Percentiles rank a stretch among this genome's conserved stretches.
Conservation (phyloP, 2,888 invertebrate species). For the Melanchra persicariae region DNA sequence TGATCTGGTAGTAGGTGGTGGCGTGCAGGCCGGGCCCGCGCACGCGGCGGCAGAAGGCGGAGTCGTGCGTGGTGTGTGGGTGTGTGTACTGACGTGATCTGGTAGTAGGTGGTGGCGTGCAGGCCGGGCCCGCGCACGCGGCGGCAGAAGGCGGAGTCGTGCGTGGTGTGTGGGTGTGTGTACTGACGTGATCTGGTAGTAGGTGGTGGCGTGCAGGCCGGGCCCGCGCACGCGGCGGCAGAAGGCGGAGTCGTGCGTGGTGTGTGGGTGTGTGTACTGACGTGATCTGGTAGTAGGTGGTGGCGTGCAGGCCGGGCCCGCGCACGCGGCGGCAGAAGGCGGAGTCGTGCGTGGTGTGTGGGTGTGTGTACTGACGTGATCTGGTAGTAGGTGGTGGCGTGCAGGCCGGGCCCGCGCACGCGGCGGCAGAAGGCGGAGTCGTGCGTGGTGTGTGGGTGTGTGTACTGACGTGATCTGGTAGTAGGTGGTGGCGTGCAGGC, state of each 20-base stretch:
- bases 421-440: constrained; percentile 96
- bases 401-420: constrained; percentile 96
- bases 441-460: not conserved
- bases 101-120: constrained; percentile 95
- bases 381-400: constrained; percentile 96
- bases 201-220: constrained; percentile 95
- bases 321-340: constrained; percentile 93
- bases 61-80: constrained; percentile 93
- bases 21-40: constrained; percentile 96
- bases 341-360: not conserved
- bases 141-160: constrained; percentile 96
- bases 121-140: constrained; percentile 97
- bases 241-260: constrained; percentile 94
- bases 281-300: constrained; percentile 68
- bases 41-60: constrained; percentile 93
- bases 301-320: constrained; percentile 92
- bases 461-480: not conserved
- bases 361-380: constrained; percentile 85
- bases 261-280: too few species aligned
- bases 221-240: constrained; percentile 82
- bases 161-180: constrained; percentile 80
- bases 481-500: constrained; percentile 91
- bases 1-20: constrained; percentile 88
- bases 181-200: constrained; percentile 92
- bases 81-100: constrained; percentile 64